A percentile compares a stretch with the other conserved stretches of the same genome.
These are phyloP conservation scores for Myodes glareolus DNA, from an alignment of 2,113 vertebrate species.

Conservation along the genomic window DNA sequence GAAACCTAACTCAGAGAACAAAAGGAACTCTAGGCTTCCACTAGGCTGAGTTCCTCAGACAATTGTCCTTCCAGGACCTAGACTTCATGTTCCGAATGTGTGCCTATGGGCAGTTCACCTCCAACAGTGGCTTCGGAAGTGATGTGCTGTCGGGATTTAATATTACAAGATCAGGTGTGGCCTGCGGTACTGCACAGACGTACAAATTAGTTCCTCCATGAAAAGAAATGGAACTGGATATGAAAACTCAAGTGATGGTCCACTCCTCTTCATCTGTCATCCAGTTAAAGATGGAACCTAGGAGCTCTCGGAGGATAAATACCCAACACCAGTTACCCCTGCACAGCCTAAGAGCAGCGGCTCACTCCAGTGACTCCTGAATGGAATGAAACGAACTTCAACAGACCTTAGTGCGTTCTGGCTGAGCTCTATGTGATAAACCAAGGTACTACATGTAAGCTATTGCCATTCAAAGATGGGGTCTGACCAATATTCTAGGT, in stretches of 20 bases:
- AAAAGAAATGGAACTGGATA: conserved; percentile 30
- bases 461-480: not conserved
- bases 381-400: not conserved
- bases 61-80: not conserved
- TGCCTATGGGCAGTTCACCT: not conserved
- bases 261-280: not conserved
- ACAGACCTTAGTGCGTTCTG: not conserved
- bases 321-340: not conserved
- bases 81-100: not conserved
- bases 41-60: not conserved
- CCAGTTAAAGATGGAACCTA: not conserved
- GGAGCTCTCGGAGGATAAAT: not conserved
- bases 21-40: not conserved
- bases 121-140: not conserved
- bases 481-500: not conserved
- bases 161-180: not conserved
- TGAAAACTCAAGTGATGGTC: conserved; percentile 31
- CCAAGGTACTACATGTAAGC: no score
- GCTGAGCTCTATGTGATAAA: not conserved
- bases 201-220: conserved; percentile 8
- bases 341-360: not conserved
- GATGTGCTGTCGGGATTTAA: not conserved
- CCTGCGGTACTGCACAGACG: not conserved
- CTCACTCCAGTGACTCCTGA: not conserved
- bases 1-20: conserved; percentile 11